Base-by-base conservation (phyloP, 2,888 invertebrate genomes). In the Acrobasis consociella region DNA sequence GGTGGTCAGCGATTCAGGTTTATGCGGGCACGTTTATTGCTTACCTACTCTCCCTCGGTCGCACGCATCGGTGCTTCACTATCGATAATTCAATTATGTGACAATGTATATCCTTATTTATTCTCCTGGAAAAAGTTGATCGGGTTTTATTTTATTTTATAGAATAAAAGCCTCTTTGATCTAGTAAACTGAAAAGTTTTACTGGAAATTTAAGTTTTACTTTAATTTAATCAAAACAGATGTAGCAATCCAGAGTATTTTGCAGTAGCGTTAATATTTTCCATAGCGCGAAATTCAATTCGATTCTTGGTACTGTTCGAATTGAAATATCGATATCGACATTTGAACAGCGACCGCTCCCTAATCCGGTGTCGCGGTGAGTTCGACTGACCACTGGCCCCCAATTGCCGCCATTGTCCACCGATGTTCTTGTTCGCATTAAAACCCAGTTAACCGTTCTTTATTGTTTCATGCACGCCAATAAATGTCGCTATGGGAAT, bases 371-470 rank as follows among this genome's bases (percentile, higher is more conserved):
- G 10, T 37, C 53, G 81, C 76, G 82, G 84, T 80, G 72, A 84
- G 81, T 83, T 80, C 76, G 77, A 84, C 78, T 87, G 89, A 90
- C 89, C 89, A 85, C 82, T 72, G 84, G 78, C 81, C 89, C 89
- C 89, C 89, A 87, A 86, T 85, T 85, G 83, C 76, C 74, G 80
- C 87, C 83, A 91, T 91, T 91, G 89, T 90, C 86, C 87, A 72
- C 71, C 80, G 79, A 82, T 87, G 90, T 89, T 86, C 91, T 89
- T 90, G 88, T 89, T 87, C 90, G 83, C 91, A 92, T 92, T 91
- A 91, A 91, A 91, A 87, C 83, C 86, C 91, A 86, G 88, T 91
- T 91, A 91, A 87, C 86, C 87, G 87, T 90, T 91, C 91, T 91
- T 91, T 91, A 92, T 92, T 91, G 91, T 92, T 91, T 90, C 86